Evolutionary conservation across 2,797 vertebrate genomes (phyloP).

Genomic region (Schizopygopsis malacanthus): DNA sequence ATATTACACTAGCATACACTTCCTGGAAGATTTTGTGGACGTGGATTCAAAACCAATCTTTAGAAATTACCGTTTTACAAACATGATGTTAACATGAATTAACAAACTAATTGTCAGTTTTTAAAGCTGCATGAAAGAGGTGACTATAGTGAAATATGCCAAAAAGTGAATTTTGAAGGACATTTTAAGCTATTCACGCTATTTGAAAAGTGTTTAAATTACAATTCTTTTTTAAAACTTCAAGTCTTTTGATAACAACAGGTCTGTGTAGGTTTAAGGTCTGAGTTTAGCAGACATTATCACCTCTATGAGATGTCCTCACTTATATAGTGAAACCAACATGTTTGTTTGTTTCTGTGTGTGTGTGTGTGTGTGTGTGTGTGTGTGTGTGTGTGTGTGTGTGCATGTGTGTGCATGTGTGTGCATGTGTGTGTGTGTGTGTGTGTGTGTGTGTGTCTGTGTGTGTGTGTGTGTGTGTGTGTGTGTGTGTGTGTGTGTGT

Average conservation of each 20-base stretch:
- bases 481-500: too few relatives aligned
- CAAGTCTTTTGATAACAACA: background rate
- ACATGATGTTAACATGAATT: background rate
- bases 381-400: slow-evolving; percentile 5
- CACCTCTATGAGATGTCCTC: background rate
- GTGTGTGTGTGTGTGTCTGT: too few relatives aligned
- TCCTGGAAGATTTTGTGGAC: background rate
- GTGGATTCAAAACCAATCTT: slow-evolving; percentile 9
- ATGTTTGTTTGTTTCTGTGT: background rate
- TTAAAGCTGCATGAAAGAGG: background rate
- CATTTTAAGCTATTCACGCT: background rate
- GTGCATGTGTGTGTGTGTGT: too few relatives aligned
- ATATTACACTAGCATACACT: background rate
- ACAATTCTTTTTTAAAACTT: background rate
- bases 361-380: background rate
- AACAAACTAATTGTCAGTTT: background rate
- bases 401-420: background rate
- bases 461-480: too few relatives aligned
- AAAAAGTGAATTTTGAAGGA: background rate
- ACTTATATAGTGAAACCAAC: background rate
- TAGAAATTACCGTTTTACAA: background rate
- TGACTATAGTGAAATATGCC: background rate
- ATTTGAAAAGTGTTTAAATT: background rate
- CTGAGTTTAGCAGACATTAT: background rate
- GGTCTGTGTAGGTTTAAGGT: background rate